Percentiles rank a stretch among this genome's conserved stretches.
phyloP scores from a whole-genome alignment of 2,888 invertebrate species.

The Drosophila mulleri region DNA sequence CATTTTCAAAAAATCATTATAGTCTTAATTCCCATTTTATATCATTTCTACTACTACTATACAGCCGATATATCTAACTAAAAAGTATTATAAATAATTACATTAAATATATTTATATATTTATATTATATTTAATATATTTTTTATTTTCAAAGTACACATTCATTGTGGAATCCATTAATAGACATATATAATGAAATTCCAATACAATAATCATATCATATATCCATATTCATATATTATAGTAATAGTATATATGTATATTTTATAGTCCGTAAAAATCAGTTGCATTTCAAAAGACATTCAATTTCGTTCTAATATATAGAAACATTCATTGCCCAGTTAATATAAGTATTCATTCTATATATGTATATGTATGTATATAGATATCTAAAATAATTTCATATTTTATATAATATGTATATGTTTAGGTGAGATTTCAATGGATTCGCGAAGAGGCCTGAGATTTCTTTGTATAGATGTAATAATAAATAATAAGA shows the following conservation, averaged over 20 bases:
- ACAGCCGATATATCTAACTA: background rate
- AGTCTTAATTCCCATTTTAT: background rate
- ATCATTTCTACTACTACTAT: background rate
- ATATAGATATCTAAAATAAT: conserved; percentile 43
- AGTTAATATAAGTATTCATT: background rate
- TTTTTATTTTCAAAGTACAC: background rate
- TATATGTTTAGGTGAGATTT: conserved; percentile 22
- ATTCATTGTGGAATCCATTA: background rate
- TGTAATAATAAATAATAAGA: conserved; percentile 2
- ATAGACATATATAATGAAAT: background rate
- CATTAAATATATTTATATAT: no score
- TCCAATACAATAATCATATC: no score
- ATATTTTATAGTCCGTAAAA: background rate
- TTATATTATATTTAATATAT: no score
- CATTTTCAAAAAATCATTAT: background rate
- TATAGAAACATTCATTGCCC: no score
- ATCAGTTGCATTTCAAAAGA: background rate
- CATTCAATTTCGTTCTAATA: no score
- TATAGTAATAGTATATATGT: background rate
- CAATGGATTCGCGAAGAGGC: conserved; percentile 32
- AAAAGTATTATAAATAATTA: background rate
- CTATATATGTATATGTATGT: background rate
- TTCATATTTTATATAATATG: conserved; percentile 26
- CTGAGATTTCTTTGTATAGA: conserved; percentile 40
- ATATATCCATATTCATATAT: no score